Evolutionary conservation across 2,888 invertebrate species (phyloP), one percentile per base, ranked within the genome.

Genomic region (Hypercompe scribonia): DNA sequence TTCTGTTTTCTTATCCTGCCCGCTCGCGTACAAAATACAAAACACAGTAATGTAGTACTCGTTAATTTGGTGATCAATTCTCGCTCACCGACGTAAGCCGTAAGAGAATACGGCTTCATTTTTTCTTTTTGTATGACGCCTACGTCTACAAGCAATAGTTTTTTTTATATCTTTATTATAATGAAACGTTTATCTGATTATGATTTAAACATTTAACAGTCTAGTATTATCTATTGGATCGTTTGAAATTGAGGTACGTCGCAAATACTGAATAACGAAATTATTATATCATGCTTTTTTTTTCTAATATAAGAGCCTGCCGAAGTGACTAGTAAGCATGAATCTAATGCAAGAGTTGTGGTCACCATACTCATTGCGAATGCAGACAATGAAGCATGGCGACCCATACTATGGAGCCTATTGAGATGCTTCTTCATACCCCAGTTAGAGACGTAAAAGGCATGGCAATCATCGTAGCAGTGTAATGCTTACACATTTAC

Each of bases 61-160:
- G 84, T 90, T 91, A 90, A 91, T 90, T 90, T 81, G 86, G 86
- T 89, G 84, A 91, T 92, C 91, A 89, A 91, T 92, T 89, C 85
- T 86, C 81, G 80, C 84, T 87, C 87, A 84, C 78, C 82, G 81
- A 67, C 66, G 76, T 46, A 70, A 83, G 82, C 74, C 73, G 71
- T 64, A 65, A 68, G 81, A 80, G 79, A 65, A 73, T 69, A 72
- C 11, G 4, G 11, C 11, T 50, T 65, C 33, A 18, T 68, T 75
- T 77, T 75, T 71, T 54, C 63, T 58, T 77, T 73, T 73, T 76
- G 31, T 64, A 61, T 39, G 33, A 70, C 65, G 65, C 63, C 18
- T 39, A 36, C 46, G n/a, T 75, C 71, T 75, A n/a, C 33, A 54
- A 80, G 58, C 3, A 11, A 21, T 39, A 18, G 42, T 4, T 7